These are phyloP conservation scores for Diaprepes abbreviatus DNA, from an alignment of 2,888 invertebrate genomes.

Conservation along the genomic window DNA sequence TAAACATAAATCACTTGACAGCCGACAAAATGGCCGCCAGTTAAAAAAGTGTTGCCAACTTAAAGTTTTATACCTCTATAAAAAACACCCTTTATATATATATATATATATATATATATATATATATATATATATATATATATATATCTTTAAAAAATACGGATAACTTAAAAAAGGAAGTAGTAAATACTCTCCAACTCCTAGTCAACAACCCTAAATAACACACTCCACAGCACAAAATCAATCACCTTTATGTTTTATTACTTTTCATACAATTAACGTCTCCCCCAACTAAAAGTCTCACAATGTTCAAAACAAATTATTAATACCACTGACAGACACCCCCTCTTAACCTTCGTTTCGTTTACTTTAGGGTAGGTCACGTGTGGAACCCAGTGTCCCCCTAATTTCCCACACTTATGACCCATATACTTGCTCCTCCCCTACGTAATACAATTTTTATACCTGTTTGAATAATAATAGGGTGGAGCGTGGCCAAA, in stretches of 20 bases:
- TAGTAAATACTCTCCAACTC: too few species aligned
- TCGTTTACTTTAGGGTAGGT: constrained; percentile 22
- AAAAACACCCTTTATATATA: too few species aligned
- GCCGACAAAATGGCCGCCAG: too few species aligned
- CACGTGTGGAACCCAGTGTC: constrained; percentile 28
- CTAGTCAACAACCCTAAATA: not conserved
- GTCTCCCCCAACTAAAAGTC: not conserved
- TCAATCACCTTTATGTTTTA: not conserved
- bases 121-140: too few species aligned
- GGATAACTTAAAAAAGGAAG: too few species aligned
- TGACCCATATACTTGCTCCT: constrained; percentile 26
- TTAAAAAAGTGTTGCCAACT: too few species aligned
- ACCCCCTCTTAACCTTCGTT: not conserved
- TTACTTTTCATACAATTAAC: not conserved
- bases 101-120: too few species aligned
- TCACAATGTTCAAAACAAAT: constrained; percentile 1
- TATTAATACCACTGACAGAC: not conserved
- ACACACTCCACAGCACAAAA: not conserved
- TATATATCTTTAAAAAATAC: too few species aligned
- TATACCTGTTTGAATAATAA: constrained; percentile 38
- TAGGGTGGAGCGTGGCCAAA: constrained; percentile 34
- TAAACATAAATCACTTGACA: too few species aligned
- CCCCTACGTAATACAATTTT: constrained; percentile 22
- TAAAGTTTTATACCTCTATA: too few species aligned
- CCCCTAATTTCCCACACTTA: constrained; percentile 41